Conservation (phyloP, 2,797 vertebrate genomes). For the Zonotrichia albicollis region DNA sequence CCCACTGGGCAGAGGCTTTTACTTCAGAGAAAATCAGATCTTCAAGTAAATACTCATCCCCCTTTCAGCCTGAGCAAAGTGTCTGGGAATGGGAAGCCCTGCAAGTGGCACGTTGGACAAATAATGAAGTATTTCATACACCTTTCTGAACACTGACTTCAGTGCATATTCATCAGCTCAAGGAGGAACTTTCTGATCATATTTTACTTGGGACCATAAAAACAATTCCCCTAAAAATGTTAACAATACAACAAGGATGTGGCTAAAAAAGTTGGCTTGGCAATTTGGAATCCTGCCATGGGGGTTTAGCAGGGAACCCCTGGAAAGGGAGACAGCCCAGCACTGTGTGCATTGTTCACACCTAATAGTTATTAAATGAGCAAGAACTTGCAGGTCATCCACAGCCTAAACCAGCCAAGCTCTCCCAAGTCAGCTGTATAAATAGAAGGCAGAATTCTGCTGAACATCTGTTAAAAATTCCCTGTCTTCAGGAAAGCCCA, state of each 20-base stretch:
- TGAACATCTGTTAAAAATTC: slow-evolving; percentile 51
- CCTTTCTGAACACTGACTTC: background rate
- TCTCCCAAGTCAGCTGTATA: slow-evolving; percentile 38
- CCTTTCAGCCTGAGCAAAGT: background rate
- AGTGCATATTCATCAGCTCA: background rate
- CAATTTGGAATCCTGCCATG: background rate
- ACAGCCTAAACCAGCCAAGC: background rate
- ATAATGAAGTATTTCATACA: background rate
- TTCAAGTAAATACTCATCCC: background rate
- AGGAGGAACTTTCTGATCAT: background rate
- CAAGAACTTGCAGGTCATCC: slow-evolving; percentile 32
- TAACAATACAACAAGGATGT: slow-evolving; percentile 1
- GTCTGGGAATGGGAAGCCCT: background rate
- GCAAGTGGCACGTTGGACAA: background rate
- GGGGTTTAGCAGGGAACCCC: background rate
- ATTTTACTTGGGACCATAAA: background rate
- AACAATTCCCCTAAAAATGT: slow-evolving; percentile 20
- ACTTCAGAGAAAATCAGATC: background rate
- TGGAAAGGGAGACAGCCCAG: slow-evolving; percentile 18
- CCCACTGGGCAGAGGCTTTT: background rate
- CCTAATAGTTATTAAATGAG: slow-evolving; percentile 36
- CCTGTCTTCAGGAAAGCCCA: slow-evolving; percentile 29
- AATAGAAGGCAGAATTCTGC: slow-evolving; percentile 36
- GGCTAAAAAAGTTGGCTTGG: slow-evolving; percentile 7
- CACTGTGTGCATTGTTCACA: slow-evolving; percentile 18